Conservation (phyloP, 2,888 invertebrate species). For the Nemoura dubitans region DNA sequence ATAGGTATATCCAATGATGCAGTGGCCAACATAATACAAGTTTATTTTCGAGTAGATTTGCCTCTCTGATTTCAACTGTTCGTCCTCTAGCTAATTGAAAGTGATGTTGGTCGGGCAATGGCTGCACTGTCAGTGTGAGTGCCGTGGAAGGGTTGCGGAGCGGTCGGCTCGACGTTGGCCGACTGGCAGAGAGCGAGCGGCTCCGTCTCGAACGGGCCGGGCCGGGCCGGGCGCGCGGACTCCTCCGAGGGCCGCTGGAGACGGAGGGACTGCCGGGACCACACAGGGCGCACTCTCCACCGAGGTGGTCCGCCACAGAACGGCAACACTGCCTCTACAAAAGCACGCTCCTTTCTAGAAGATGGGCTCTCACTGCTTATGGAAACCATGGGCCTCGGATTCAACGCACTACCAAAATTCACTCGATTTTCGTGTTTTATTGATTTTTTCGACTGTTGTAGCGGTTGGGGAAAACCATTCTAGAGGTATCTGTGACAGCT, state of each 20-base stretch:
- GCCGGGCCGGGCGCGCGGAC: neutral
- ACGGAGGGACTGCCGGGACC: neutral
- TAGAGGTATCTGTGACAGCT: neutral
- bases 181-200: too few relatives aligned
- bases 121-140: neutral
- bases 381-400: neutral
- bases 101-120: neutral
- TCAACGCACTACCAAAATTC: neutral
- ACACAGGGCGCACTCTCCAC: neutral
- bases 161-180: too few relatives aligned
- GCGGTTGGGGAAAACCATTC: neutral
- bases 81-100: neutral
- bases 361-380: neutral
- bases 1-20: neutral
- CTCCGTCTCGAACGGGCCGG: neutral
- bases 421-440: neutral
- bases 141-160: neutral
- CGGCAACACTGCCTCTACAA: neutral
- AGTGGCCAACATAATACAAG: neutral
- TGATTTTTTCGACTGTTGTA: neutral
- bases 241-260: neutral
- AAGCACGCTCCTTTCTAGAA: neutral
- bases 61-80: neutral
- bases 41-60: neutral
- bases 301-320: neutral